A percentile compares a stretch with the other conserved stretches of the same genome.
phyloP scores from a whole-genome alignment of 2,888 invertebrate species.

The Hirtodrosophila trivittata region DNA sequence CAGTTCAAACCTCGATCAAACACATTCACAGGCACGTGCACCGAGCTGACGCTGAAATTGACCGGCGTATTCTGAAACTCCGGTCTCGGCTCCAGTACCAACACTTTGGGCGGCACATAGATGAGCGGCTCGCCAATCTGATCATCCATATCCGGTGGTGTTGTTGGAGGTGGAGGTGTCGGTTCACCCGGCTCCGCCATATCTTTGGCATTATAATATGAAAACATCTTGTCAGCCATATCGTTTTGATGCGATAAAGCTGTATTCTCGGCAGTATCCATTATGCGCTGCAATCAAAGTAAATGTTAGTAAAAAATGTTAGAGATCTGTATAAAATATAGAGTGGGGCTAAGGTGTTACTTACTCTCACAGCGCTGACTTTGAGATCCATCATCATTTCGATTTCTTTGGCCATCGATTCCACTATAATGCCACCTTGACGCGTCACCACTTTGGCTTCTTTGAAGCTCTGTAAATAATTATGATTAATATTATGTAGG shows the following conservation, averaged over 20 bases:
- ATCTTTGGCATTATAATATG: slow-evolving; percentile 89
- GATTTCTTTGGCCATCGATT: slow-evolving; percentile 93
- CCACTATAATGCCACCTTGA: slow-evolving; percentile 91
- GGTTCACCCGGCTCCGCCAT: slow-evolving; percentile 86
- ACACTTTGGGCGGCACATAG: slow-evolving; percentile 86
- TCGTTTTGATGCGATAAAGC: slow-evolving; percentile 87
- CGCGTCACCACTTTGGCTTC: slow-evolving; percentile 89
- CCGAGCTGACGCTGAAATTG: slow-evolving; percentile 92
- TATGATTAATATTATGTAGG: background rate
- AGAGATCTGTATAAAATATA: no score
- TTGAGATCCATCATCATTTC: slow-evolving; percentile 94
- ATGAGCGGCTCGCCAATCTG: slow-evolving; percentile 86
- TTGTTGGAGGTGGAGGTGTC: slow-evolving; percentile 85
- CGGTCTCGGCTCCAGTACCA: slow-evolving; percentile 87
- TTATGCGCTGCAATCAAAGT: slow-evolving; percentile 87
- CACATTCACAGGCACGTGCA: slow-evolving; percentile 98
- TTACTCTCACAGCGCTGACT: slow-evolving; percentile 92
- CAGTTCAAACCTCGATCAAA: slow-evolving; percentile 91
- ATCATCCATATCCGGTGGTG: slow-evolving; percentile 85
- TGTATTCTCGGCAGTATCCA: slow-evolving; percentile 94
- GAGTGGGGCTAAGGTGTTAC: no score
- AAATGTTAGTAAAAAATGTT: background rate
- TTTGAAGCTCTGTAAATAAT: slow-evolving; percentile 88
- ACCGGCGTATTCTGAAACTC: slow-evolving; percentile 92
- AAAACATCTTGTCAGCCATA: slow-evolving; percentile 86